Base-by-base conservation (phyloP, 1,140 invertebrate genomes). In the Rhopalosiphum padi region DNA sequence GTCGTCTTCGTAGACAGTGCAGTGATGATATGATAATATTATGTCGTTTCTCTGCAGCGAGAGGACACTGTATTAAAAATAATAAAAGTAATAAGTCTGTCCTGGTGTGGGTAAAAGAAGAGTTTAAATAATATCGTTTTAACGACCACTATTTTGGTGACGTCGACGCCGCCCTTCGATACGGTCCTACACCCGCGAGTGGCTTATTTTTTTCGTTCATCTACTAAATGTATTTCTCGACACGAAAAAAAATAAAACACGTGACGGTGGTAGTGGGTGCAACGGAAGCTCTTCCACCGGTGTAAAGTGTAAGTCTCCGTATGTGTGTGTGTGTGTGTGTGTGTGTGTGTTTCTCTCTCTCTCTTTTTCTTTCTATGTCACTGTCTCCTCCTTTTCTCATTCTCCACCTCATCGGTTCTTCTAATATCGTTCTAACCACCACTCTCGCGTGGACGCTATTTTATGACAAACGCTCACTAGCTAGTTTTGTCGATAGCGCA, bases 51-150 rank as follows among this genome's bases (percentile, higher is more conserved):
- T 83, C 60, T n/a, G 30, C 15, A 41, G 35, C 22, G 7, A 2
- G 23, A 83, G 35, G 22, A 41, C 22, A 23, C 82, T 23, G 82
- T 37, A 23, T 22, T 8, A 41, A 83, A 82, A 37, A 37, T 35
- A 82, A 37, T 35, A 82, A 37, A 82, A 82, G 35, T 82, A 41
- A 22, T 11, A 85, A 41, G 8, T 68, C 7, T 21, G 35, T 37
- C 46, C 35, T 21, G 43, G 30, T 25, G 30, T n/a, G 48, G 1
- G 85, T 25, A 18, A 22, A 60, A n/a, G 9, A 60, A 41, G 37
- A n/a, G 41, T 23, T 68, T 68, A 90, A 90, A 90, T 90, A 90
- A 90, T 90, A 90, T 90, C 89, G 41, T 90, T 60, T 90, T 43
- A 90, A 90, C 89, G 89, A 60, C 89, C 89, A 5, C 41, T 41